Conservation (phyloP, 2,797 vertebrate genomes). For the Tolypeutes matacus region DNA sequence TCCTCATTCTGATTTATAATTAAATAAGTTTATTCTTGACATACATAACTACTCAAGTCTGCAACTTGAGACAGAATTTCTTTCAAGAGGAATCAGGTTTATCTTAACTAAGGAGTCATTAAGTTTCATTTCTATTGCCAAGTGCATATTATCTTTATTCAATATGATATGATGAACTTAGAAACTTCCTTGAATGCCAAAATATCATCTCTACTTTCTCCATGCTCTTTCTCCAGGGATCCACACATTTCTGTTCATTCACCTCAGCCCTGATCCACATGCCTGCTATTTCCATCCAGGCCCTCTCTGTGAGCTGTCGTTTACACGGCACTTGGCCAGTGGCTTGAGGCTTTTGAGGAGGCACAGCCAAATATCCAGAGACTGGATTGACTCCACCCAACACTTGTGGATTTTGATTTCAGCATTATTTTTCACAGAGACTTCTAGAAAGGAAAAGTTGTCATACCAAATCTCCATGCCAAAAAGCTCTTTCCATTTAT, state of each 20-base stretch:
- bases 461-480: constrained; percentile 58
- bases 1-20: constrained; percentile 32
- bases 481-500: neutral
- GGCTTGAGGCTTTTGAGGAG: neutral
- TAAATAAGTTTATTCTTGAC: constrained; percentile 58
- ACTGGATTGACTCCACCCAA: constrained; percentile 51
- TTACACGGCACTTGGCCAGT: constrained; percentile 49
- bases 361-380: constrained; percentile 48
- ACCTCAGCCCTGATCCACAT: constrained; percentile 29
- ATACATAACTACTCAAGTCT: constrained; percentile 71
- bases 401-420: constrained; percentile 69
- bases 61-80: constrained; percentile 75
- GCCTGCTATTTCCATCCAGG: constrained; percentile 62
- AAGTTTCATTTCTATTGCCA: constrained; percentile 67
- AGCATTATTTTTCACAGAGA: constrained; percentile 66
- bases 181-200: constrained; percentile 58
- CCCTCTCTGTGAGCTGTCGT: constrained; percentile 17
- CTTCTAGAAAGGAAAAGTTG: constrained; percentile 62
- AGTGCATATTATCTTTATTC: constrained; percentile 78
- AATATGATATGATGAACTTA: constrained; percentile 57
- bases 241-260: neutral
- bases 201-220: constrained; percentile 45
- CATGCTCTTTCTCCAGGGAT: constrained; percentile 38
- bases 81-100: constrained; percentile 82
- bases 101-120: constrained; percentile 81